Conservation (phyloP, 2,113 vertebrate genomes). For the Oreochromis spilurus region DNA sequence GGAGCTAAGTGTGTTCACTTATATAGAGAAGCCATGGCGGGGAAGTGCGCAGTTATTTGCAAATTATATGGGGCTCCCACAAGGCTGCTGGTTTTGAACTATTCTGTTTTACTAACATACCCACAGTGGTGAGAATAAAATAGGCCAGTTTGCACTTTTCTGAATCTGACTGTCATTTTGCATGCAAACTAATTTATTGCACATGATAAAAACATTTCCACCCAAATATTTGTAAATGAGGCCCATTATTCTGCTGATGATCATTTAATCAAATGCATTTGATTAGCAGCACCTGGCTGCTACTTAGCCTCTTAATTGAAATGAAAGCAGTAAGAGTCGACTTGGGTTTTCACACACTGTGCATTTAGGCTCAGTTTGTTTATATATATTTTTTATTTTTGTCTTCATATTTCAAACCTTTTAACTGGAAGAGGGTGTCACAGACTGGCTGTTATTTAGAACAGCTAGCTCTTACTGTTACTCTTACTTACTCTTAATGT, state of each 20-base stretch:
- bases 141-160: neutral
- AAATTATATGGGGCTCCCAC: neutral
- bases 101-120: neutral
- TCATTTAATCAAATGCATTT: neutral
- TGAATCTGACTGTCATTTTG: neutral
- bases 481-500: neutral
- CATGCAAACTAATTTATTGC: neutral
- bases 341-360: neutral
- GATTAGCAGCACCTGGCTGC: neutral
- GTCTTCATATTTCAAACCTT: neutral
- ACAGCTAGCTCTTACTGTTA: neutral
- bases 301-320: neutral
- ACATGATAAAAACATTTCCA: neutral
- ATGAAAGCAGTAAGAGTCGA: neutral
- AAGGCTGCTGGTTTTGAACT: neutral
- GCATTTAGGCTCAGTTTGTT: neutral
- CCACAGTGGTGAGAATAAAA: neutral
- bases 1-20: neutral
- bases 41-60: neutral
- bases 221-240: neutral
- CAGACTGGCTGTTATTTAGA: neutral
- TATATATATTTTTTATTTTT: neutral
- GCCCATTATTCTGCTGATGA: neutral
- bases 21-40: neutral
- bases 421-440: neutral